These are phyloP conservation scores for Sicus ferrugineus DNA, from an alignment of 2,888 invertebrate species.

Conservation along the genomic window DNA sequence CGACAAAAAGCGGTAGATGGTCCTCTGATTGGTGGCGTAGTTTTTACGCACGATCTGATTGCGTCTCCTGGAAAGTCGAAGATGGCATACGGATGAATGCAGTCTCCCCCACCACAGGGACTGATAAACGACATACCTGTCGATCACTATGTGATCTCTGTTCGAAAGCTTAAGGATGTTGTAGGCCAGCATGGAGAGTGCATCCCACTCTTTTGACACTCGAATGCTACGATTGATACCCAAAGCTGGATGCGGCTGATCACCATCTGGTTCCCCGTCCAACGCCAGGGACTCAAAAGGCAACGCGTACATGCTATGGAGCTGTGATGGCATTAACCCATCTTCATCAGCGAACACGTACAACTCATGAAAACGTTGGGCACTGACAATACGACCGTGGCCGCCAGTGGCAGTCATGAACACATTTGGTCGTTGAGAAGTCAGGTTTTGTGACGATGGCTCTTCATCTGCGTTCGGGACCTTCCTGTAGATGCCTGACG, in stretches of 20 bases:
- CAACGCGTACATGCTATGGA: not conserved
- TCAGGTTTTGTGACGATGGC: not conserved
- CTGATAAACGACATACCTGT: conserved; percentile 48
- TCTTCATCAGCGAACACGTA: conserved; percentile 38
- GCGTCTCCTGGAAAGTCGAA: conserved; percentile 47
- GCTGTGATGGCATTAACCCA: not conserved
- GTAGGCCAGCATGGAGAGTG: conserved; percentile 56
- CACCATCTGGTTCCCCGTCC: conserved; percentile 13
- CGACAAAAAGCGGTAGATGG: conserved; percentile 57
- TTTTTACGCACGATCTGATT: conserved; percentile 59
- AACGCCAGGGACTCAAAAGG: conserved; percentile 5
- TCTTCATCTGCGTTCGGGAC: conserved; percentile 33
- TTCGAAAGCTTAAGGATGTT: conserved; percentile 55
- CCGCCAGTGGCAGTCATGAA: conserved; percentile 44
- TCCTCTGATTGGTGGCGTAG: conserved; percentile 53
- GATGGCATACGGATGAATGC: not conserved
- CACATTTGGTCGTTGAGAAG: conserved; percentile 43
- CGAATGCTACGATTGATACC: not conserved
- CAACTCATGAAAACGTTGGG: conserved; percentile 38
- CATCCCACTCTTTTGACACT: conserved; percentile 46
- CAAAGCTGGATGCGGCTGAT: conserved; percentile 16
- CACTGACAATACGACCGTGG: conserved; percentile 45
- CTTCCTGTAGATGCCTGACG: conserved; percentile 51
- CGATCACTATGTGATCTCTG: conserved; percentile 59
- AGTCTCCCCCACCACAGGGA: not conserved